These are phyloP conservation scores for Spodoptera litura DNA, from an alignment of 1,140 invertebrate genomes.

Conservation along the genomic window DNA sequence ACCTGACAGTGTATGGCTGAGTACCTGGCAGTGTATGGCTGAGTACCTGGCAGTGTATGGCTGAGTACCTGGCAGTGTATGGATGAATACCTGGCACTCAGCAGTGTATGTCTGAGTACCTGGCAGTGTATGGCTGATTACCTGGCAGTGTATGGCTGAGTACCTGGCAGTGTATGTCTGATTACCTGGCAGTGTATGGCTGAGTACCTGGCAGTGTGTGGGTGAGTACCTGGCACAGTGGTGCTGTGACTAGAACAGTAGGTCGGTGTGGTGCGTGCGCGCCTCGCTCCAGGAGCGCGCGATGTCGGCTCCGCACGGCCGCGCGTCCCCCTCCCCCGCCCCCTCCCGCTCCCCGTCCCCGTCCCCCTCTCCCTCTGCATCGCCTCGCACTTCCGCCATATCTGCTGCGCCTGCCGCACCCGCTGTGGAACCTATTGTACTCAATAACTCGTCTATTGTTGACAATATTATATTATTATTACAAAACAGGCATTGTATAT, in stretches of 20 bases:
- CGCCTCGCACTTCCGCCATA: background rate
- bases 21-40: too few relatives aligned
- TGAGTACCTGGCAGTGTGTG: background rate
- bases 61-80: too few relatives aligned
- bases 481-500: too few relatives aligned
- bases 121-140: too few relatives aligned
- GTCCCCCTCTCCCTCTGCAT: background rate
- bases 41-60: too few relatives aligned
- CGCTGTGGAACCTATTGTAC: too few relatives aligned
- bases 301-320: slow-evolving; percentile 65
- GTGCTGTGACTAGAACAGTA: slow-evolving; percentile 67
- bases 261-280: slow-evolving; percentile 68
- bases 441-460: too few relatives aligned
- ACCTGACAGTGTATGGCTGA: too few relatives aligned
- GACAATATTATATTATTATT: too few relatives aligned
- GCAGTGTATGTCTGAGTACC: too few relatives aligned
- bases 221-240: background rate
- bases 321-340: slow-evolving; percentile 42
- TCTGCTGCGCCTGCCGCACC: background rate
- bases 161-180: background rate
- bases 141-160: too few relatives aligned
- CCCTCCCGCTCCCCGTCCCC: background rate
- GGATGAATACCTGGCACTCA: too few relatives aligned
- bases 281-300: slow-evolving; percentile 73
- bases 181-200: background rate